Base-by-base conservation (phyloP, 2,888 invertebrate genomes). In the Thelaira solivaga region DNA sequence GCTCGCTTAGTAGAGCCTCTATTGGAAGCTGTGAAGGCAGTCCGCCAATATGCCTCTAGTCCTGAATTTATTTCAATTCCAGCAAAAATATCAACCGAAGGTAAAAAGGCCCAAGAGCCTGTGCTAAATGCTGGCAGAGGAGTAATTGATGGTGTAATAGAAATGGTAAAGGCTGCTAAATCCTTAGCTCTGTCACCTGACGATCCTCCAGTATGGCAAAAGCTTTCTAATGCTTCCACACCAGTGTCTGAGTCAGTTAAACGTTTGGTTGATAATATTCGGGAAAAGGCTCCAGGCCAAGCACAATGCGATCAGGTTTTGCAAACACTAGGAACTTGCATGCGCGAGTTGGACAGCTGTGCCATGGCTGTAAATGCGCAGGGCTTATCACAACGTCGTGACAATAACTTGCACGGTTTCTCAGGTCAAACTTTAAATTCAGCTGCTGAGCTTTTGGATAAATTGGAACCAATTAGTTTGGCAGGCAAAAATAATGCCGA, bases 221-320 rank as follows among this genome's bases (percentile, higher is more conserved):
- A 94, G 73, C 92, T 99, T 77, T 97, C 98, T 0, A 93, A 93
- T 83, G 97, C 98, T 90, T 97, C 97, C 86, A 98, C 97, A 88
- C 94, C 93, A 59, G 98, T 99, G 0, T 98, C 98, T 1, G 98
- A 99, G 88, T 96, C 97, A 26, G 98, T 99, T 86, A 99, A 99
- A 89, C 93, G 93, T 10, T 92, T 99, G 4, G 97, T 98, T 4
- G 93, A 96, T 11, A 96, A 96, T 80, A 97, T 98, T 83, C 93
- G 95, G 62, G 98, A 98, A 86, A 96, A 96, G 84, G 97, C 98
- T 0, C 99, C 99, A 0, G 99, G 99, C 0, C 98, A 98, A 88
- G 93, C 94, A 4, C 99, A 99, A 88, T 97, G 99, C 88, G 94
- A 96, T 49, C 91, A 92, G 0, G 96, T 96, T 0, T 91, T 97